Percentiles rank a stretch among this genome's conserved stretches.
phyloP scores from a whole-genome alignment of 2,888 invertebrate genomes.

The Trilocha varians region DNA sequence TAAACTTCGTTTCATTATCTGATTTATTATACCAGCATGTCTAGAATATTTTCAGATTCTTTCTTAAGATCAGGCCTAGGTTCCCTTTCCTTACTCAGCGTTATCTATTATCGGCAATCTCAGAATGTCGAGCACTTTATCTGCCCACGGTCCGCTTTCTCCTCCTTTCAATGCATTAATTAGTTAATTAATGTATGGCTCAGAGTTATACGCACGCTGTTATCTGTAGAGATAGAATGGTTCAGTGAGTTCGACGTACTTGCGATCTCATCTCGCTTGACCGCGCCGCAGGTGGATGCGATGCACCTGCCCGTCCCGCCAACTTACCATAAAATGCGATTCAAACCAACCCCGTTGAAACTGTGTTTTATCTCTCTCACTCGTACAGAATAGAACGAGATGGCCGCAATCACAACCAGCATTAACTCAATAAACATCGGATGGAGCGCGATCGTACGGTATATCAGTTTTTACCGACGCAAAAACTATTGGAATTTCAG shows the following conservation, averaged over 20 bases:
- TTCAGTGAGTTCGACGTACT: slow-evolving; percentile 58
- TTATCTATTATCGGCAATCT: too few species aligned
- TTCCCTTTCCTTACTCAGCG: too few species aligned
- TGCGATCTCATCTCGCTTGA: slow-evolving; percentile 60
- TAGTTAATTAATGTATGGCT: slow-evolving; percentile 44
- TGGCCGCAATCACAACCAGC: slow-evolving; percentile 59
- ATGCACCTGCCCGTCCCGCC: slow-evolving; percentile 65
- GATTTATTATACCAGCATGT: too few species aligned
- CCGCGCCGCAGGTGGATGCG: slow-evolving; percentile 65
- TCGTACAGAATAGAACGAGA: slow-evolving; percentile 35
- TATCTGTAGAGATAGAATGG: slow-evolving; percentile 48
- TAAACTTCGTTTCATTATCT: too few species aligned
- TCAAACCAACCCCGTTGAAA: slow-evolving; percentile 59
- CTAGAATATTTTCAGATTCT: too few species aligned
- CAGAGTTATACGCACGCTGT: slow-evolving; percentile 51
- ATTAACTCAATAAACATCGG: slow-evolving; percentile 67
- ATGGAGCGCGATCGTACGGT: slow-evolving; percentile 61
- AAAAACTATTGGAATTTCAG: slow-evolving; percentile 70
- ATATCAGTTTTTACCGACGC: slow-evolving; percentile 69
- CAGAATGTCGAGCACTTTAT: too few species aligned
- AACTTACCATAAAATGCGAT: slow-evolving; percentile 72
- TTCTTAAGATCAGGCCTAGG: too few species aligned
- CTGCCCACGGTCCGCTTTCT: too few species aligned
- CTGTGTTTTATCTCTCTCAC: slow-evolving; percentile 49
- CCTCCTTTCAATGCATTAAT: too few species aligned